Conservation (phyloP, 2,113 vertebrate species). For the Xiphophorus maculatus region DNA sequence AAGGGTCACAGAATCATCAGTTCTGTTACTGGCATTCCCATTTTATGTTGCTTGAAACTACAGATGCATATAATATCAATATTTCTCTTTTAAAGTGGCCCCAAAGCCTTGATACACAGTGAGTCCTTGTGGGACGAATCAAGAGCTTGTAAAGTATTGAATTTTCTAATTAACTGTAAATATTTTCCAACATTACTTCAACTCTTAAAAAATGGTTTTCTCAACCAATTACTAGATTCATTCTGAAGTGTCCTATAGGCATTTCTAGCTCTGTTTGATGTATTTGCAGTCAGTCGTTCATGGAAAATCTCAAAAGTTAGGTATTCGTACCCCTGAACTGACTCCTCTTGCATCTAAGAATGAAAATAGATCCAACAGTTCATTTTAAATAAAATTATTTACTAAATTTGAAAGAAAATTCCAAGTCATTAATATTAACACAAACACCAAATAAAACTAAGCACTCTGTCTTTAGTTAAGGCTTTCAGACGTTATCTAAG, state of each 20-base stretch:
- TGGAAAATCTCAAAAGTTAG: background rate
- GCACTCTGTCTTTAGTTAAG: slow-evolving; percentile 3
- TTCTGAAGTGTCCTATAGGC: background rate
- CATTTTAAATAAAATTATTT: background rate
- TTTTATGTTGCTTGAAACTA: background rate
- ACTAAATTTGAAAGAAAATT: background rate
- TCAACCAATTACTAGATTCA: no score
- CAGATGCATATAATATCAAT: background rate
- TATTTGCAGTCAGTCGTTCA: background rate
- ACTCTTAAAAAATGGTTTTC: no score
- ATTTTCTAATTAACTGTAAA: no score
- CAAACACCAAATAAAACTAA: background rate
- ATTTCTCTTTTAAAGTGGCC: background rate
- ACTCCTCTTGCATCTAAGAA: background rate
- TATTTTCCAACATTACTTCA: no score
- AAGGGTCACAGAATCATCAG: background rate
- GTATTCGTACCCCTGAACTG: background rate
- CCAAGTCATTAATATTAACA: background rate
- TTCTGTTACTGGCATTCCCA: background rate
- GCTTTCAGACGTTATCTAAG: slow-evolving; percentile 12
- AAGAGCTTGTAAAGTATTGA: background rate
- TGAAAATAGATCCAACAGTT: background rate
- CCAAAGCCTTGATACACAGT: background rate
- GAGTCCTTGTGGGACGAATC: background rate
- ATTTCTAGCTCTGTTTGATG: background rate